Evolutionary conservation across 1,140 invertebrate species (phyloP).

Genomic region (Scylla paramamosain): DNA sequence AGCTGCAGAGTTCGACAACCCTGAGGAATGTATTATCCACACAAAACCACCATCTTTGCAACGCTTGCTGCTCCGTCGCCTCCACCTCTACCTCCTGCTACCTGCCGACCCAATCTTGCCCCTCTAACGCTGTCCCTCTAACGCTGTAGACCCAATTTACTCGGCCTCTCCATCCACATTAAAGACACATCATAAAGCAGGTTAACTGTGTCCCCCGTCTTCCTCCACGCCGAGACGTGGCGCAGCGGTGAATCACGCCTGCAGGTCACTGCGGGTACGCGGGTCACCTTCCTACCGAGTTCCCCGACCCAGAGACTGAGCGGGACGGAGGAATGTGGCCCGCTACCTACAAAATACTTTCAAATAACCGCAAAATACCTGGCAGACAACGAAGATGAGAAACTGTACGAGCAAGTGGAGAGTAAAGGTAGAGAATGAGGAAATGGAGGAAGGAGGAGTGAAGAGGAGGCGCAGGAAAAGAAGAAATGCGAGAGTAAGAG

Average conservation of each 20-base stretch:
- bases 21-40: slow-evolving; percentile 36
- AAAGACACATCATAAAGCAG: slow-evolving; percentile 6
- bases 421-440: neutral
- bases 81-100: neutral
- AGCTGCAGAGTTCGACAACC: slow-evolving; percentile 49
- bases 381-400: neutral
- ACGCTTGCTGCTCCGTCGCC: neutral
- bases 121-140: neutral
- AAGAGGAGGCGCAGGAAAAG: neutral
- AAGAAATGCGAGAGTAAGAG: neutral
- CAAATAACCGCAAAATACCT: neutral
- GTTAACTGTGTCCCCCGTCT: neutral
- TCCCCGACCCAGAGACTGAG: neutral
- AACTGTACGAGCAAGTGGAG: neutral
- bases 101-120: neutral
- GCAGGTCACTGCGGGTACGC: neutral
- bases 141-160: slow-evolving; percentile 1
- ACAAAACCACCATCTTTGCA: neutral
- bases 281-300: neutral
- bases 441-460: neutral
- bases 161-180: neutral
- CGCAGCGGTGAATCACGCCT: slow-evolving; percentile 17
- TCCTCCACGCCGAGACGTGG: neutral
- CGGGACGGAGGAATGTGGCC: neutral
- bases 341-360: neutral